Percentiles rank a stretch among this genome's conserved stretches.
phyloP scores from a whole-genome alignment of 2,113 vertebrate genomes.

The Cranoglanis bouderius region DNA sequence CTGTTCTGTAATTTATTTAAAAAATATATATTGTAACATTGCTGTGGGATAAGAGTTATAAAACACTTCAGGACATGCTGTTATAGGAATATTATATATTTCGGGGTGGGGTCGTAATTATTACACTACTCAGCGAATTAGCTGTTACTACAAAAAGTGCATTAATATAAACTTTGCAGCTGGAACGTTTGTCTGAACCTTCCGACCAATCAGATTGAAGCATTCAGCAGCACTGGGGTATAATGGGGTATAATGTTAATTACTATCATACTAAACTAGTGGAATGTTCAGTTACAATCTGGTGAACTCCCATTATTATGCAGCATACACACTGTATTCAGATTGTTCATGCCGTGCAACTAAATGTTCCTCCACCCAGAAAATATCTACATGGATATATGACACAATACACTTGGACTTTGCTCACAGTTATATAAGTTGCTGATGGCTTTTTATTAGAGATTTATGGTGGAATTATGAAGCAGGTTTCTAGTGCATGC shows the following conservation, averaged over 20 bases:
- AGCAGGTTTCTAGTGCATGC: background rate
- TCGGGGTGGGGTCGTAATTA: too few relatives aligned
- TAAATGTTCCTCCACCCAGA: constrained; percentile 21
- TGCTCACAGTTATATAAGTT: background rate
- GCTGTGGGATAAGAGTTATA: background rate
- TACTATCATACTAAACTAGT: background rate
- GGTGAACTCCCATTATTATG: background rate
- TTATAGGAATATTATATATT: too few relatives aligned
- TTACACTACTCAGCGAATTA: background rate
- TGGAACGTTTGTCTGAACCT: background rate
- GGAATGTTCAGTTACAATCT: background rate
- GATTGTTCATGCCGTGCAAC: background rate
- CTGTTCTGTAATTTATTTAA: background rate
- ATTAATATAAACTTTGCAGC: background rate
- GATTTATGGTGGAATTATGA: background rate
- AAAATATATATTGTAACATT: background rate
- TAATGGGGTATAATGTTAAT: background rate
- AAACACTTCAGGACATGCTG: too few relatives aligned
- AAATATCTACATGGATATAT: background rate
- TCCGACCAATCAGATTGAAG: background rate
- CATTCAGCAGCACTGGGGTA: background rate
- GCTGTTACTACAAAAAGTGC: background rate
- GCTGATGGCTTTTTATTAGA: background rate
- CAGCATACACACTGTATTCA: background rate
- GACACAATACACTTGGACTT: constrained; percentile 8